These are phyloP conservation scores for Theonella swinhoei DNA, from an alignment of 37 sponge, comb jelly and placozoan species.

Conservation along the genomic window DNA sequence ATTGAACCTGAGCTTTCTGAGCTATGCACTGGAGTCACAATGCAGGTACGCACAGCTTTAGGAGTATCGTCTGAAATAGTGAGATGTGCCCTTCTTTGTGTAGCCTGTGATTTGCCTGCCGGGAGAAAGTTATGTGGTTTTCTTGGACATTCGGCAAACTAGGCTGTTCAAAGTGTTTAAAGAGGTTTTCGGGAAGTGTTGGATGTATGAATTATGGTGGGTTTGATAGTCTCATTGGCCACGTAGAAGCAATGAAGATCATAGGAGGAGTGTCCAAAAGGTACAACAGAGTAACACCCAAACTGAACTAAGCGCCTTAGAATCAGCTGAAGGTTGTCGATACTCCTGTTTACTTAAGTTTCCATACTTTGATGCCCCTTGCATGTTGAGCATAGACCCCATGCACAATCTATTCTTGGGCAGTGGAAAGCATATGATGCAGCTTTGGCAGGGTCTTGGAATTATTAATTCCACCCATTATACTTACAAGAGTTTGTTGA, in stretches of 20 bases:
- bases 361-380: slow-evolving; percentile 14
- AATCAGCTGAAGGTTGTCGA: neutral
- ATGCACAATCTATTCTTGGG: slow-evolving; percentile 32
- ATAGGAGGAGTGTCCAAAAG: neutral
- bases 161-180: slow-evolving; percentile 25
- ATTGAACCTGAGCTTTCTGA: no score
- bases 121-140: no score
- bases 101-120: no score
- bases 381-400: slow-evolving; percentile 10
- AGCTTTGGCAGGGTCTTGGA: neutral
- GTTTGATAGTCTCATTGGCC: slow-evolving; percentile 19
- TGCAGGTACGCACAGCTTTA: no score
- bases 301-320: neutral
- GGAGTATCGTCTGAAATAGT: no score
- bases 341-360: slow-evolving; percentile 10
- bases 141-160: no score
- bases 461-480: no score
- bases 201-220: slow-evolving; percentile 23
- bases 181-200: slow-evolving; percentile 11
- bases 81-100: no score
- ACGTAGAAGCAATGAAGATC: neutral
- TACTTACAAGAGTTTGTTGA: no score
- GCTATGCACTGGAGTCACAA: no score
- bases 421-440: neutral
- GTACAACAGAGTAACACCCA: neutral